Evolutionary conservation across 2,797 vertebrate genomes (phyloP).

Genomic region (Calcarius lapponicus): DNA sequence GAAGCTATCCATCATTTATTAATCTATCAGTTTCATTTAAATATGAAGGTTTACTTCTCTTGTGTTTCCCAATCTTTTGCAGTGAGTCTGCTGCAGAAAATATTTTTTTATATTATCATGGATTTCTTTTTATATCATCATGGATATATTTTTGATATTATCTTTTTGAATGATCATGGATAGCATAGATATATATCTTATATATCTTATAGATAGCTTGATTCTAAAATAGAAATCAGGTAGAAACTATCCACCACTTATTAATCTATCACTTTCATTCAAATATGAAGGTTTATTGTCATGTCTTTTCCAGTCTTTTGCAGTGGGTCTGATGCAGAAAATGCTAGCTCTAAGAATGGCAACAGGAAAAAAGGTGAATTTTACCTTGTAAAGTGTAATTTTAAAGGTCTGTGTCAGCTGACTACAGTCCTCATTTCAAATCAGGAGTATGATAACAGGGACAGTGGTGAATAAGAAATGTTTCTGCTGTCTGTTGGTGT

Average conservation of each 20-base stretch:
- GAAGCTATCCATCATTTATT: background rate
- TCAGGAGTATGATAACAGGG: background rate
- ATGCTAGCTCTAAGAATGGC: background rate
- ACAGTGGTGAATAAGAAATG: background rate
- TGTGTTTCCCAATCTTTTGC: background rate
- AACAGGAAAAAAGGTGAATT: background rate
- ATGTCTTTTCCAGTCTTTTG: background rate
- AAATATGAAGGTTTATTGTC: background rate
- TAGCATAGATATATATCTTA: background rate
- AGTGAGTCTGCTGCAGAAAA: background rate
- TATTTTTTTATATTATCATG: too few species aligned
- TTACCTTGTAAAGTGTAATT: background rate
- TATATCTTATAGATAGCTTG: background rate
- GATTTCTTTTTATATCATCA: too few species aligned
- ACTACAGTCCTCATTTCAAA: background rate
- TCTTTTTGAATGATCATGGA: too few species aligned
- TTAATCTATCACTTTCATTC: background rate
- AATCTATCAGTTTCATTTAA: background rate
- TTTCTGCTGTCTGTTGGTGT: background rate
- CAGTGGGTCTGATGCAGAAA: background rate
- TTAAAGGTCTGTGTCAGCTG: background rate
- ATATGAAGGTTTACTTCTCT: background rate
- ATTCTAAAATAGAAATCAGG: background rate
- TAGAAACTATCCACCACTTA: background rate
- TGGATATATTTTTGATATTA: too few species aligned